These are phyloP conservation scores for Platycheirus albimanus DNA, from an alignment of 2,888 invertebrate species.

Conservation along the genomic window DNA sequence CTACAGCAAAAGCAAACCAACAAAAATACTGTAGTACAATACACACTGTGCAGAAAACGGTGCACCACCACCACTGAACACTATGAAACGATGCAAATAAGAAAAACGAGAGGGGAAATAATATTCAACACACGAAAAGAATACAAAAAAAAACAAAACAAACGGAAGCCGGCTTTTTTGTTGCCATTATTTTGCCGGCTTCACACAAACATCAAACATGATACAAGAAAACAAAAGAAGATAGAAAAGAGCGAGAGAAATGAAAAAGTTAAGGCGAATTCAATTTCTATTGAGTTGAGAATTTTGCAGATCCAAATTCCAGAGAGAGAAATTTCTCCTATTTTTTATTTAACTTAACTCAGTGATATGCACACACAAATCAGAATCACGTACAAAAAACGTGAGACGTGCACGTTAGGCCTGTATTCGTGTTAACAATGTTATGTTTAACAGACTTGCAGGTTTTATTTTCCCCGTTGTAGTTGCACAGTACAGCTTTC, in stretches of 20 bases:
- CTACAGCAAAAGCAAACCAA: too few relatives aligned
- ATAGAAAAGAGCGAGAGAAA: constrained; percentile 6
- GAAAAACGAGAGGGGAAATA: constrained; percentile 50
- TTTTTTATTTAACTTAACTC: neutral
- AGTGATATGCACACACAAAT: neutral
- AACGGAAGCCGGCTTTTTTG: constrained; percentile 72
- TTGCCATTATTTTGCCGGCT: constrained; percentile 67
- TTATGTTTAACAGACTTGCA: too few relatives aligned
- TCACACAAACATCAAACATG: constrained; percentile 4
- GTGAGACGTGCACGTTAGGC: too few relatives aligned
- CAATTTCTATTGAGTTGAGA: constrained; percentile 5
- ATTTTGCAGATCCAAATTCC: constrained; percentile 12
- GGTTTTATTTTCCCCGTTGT: too few relatives aligned
- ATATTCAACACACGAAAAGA: neutral
- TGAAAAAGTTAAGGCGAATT: constrained; percentile 58
- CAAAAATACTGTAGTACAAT: neutral
- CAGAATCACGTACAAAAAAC: too few relatives aligned
- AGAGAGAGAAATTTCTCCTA: neutral
- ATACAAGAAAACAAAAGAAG: constrained; percentile 17
- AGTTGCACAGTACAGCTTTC: too few relatives aligned
- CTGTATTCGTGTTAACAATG: too few relatives aligned
- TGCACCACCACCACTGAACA: neutral
- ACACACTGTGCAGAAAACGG: constrained; percentile 51
- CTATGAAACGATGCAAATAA: constrained; percentile 9
- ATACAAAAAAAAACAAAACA: constrained; percentile 49